Percentiles rank a stretch among this genome's conserved stretches.
These are phyloP conservation scores for Matsumurasca onukii DNA, from an alignment of 1,140 invertebrate genomes.

Conservation along the genomic window DNA sequence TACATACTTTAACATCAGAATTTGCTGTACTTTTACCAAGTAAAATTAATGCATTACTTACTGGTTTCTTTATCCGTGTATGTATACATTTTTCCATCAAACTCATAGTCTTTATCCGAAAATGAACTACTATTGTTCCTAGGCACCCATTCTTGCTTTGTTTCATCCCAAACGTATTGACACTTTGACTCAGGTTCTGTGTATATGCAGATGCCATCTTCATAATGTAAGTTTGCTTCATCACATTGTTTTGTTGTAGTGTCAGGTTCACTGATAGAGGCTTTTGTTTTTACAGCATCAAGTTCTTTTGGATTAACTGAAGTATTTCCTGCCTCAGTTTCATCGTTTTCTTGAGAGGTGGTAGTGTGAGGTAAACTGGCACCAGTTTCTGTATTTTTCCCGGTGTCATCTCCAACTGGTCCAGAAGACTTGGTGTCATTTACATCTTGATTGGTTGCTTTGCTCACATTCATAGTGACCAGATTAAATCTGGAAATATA, in stretches of 20 bases:
- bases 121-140: conserved; percentile 22
- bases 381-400: no score
- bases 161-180: conserved; percentile 66
- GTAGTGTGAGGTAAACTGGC: no score
- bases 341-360: no score
- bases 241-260: background rate
- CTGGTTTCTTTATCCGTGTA: conserved; percentile 52
- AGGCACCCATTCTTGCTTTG: conserved; percentile 57
- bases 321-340: no score
- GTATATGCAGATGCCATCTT: conserved; percentile 68
- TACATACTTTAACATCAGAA: background rate
- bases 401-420: no score
- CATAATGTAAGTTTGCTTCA: conserved; percentile 58
- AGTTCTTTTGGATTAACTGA: no score
- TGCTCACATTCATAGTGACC: no score
- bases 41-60: conserved; percentile 21
- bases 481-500: no score
- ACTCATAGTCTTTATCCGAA: conserved; percentile 50
- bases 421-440: no score
- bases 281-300: no score
- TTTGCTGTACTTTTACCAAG: background rate
- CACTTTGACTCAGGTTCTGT: conserved; percentile 66
- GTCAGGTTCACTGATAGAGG: no score
- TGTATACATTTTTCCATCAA: conserved; percentile 54
- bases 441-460: no score